Evolutionary conservation across 2,888 invertebrate genomes (phyloP).

Genomic region (Aelia acuminata): DNA sequence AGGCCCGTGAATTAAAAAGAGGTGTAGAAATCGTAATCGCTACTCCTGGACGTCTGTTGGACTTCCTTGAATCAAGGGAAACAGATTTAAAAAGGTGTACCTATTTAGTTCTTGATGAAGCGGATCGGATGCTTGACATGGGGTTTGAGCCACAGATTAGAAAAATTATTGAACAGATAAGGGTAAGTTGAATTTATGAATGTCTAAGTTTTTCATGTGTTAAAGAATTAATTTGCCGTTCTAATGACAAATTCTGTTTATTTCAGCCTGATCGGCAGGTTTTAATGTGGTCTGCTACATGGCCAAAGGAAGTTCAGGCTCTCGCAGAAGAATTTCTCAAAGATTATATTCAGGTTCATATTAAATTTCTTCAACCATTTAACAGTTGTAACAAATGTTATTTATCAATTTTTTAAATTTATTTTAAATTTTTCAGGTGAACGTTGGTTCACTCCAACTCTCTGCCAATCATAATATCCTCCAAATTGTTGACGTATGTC

Average conservation of each 20-base stretch:
- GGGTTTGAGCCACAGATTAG: constrained; percentile 98
- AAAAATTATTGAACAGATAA: constrained; percentile 94
- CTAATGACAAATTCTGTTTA: neutral
- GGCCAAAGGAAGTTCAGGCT: constrained; percentile 91
- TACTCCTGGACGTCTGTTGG: constrained; percentile 94
- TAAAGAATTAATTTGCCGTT: neutral
- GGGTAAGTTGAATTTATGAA: constrained; percentile 70
- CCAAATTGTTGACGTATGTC: constrained; percentile 94
- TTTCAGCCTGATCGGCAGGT: constrained; percentile 89
- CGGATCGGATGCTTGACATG: constrained; percentile 99
- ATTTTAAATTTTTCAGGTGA: constrained; percentile 81
- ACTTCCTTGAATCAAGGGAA: constrained; percentile 88
- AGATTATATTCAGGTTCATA: constrained; percentile 86
- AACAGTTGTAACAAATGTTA: neutral
- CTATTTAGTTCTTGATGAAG: constrained; percentile 92
- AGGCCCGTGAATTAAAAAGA: constrained; percentile 74
- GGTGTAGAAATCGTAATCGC: constrained; percentile 97
- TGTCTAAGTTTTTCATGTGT: neutral
- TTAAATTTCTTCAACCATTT: neutral
- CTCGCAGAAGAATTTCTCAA: constrained; percentile 91
- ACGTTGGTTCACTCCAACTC: constrained; percentile 90
- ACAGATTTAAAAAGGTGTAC: constrained; percentile 84
- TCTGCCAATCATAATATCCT: constrained; percentile 97
- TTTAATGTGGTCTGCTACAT: constrained; percentile 98
- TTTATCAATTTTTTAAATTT: neutral